Evolutionary conservation across 2,113 vertebrate species (phyloP).

Genomic region (Centropus bengalensis): DNA sequence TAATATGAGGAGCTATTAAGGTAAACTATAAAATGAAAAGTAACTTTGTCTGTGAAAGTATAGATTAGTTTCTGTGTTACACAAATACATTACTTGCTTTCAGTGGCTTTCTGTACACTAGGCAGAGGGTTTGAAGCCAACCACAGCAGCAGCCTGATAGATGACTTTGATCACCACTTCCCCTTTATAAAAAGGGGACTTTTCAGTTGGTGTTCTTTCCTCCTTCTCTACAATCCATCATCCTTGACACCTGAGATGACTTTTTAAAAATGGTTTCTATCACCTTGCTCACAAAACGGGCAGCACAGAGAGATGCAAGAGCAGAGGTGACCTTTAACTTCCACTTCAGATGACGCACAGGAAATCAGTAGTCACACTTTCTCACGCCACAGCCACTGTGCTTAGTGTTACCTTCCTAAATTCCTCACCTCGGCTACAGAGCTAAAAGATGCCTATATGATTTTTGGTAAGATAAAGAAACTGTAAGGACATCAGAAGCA

Average conservation of each 20-base stretch:
- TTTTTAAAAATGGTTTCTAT: neutral
- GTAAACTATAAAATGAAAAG: neutral
- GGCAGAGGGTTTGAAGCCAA: neutral
- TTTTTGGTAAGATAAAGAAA: neutral
- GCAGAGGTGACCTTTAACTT: constrained; percentile 40
- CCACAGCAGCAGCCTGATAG: constrained; percentile 41
- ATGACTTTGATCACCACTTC: constrained; percentile 35
- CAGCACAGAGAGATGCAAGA: neutral
- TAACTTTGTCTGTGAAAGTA: neutral
- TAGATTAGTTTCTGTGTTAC: neutral
- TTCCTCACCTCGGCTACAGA: neutral
- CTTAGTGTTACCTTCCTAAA: neutral
- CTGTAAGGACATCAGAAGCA: neutral
- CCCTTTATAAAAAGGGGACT: constrained; percentile 18
- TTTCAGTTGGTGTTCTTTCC: neutral
- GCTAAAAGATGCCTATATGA: neutral
- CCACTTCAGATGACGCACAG: neutral
- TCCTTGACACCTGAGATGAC: neutral
- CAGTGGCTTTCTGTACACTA: neutral
- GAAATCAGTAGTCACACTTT: neutral
- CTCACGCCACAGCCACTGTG: neutral
- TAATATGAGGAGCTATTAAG: neutral
- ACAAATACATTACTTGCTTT: neutral
- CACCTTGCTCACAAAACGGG: constrained; percentile 16
- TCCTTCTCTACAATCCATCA: constrained; percentile 59